Percentiles rank a stretch among this genome's conserved stretches.
These are phyloP conservation scores for Machaerirhynchus nigripectus DNA, from an alignment of 2,113 vertebrate species.

Conservation along the genomic window DNA sequence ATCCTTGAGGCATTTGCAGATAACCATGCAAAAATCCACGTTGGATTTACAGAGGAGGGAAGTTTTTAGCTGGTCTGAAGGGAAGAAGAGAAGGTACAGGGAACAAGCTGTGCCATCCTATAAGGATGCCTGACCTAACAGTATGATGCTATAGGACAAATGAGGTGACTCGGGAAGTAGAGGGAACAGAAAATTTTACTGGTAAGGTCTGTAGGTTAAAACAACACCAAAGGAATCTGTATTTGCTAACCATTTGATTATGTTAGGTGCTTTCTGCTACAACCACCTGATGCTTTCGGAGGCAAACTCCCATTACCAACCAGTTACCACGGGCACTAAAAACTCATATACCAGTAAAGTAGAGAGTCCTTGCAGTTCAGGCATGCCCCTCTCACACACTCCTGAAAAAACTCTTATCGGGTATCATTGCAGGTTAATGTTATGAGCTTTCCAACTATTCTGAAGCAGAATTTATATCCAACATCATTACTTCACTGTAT, in stretches of 20 bases:
- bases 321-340: neutral
- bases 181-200: neutral
- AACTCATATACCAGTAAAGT: neutral
- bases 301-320: neutral
- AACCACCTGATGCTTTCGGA: neutral
- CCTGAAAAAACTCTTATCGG: neutral
- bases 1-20: neutral
- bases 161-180: neutral
- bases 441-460: neutral
- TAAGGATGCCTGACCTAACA: neutral
- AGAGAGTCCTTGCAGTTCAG: neutral
- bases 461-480: neutral
- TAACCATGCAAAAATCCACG: neutral
- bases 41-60: neutral
- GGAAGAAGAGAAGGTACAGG: neutral
- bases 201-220: neutral
- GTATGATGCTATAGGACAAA: neutral
- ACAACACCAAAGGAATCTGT: neutral
- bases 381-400: neutral
- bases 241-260: neutral
- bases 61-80: neutral
- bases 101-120: neutral
- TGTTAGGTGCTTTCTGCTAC: neutral
- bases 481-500: neutral
- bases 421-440: neutral